These are phyloP conservation scores for Odontesthes bonariensis DNA, from an alignment of 2,113 vertebrate species.

Conservation along the genomic window DNA sequence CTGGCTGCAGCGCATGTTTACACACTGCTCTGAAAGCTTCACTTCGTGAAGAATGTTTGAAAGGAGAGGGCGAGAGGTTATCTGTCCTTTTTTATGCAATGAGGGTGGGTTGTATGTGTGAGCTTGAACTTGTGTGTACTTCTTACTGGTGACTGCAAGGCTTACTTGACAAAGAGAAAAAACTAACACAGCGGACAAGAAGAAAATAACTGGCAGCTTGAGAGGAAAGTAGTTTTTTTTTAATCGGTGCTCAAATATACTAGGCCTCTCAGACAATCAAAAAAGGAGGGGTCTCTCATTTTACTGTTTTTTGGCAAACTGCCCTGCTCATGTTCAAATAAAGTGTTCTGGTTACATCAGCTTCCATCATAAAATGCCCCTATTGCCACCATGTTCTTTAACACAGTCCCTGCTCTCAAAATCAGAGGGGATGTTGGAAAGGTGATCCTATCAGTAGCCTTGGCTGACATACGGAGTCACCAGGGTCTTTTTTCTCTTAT, in stretches of 20 bases:
- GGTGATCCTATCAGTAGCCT: constrained; percentile 22
- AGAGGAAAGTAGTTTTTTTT: constrained; percentile 33
- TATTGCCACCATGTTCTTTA: constrained; percentile 25
- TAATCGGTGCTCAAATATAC: constrained; percentile 31
- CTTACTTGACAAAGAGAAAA: constrained; percentile 52
- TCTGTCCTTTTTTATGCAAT: constrained; percentile 24
- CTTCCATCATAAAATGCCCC: constrained; percentile 20
- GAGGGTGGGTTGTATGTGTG: not conserved
- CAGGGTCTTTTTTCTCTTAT: constrained; percentile 58
- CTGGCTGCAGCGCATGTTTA: constrained; percentile 43
- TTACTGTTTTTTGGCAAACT: constrained; percentile 31
- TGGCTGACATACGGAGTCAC: constrained; percentile 37
- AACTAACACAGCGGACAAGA: constrained; percentile 39
- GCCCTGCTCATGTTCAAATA: constrained; percentile 33
- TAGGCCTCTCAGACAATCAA: constrained; percentile 41
- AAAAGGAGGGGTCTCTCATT: not conserved
- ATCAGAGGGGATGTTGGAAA: constrained; percentile 17
- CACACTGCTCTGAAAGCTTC: constrained; percentile 14
- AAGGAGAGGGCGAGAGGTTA: constrained; percentile 49
- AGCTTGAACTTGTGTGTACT: constrained; percentile 52
- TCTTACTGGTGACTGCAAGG: constrained; percentile 74
- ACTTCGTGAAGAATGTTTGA: constrained; percentile 51
- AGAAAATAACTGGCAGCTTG: constrained; percentile 20
- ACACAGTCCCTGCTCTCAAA: not conserved
- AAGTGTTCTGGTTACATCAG: constrained; percentile 32